Evolutionary conservation across 2,888 invertebrate species (phyloP), one percentile per base, ranked within the genome.

Genomic region (Drosophila yooni): DNA sequence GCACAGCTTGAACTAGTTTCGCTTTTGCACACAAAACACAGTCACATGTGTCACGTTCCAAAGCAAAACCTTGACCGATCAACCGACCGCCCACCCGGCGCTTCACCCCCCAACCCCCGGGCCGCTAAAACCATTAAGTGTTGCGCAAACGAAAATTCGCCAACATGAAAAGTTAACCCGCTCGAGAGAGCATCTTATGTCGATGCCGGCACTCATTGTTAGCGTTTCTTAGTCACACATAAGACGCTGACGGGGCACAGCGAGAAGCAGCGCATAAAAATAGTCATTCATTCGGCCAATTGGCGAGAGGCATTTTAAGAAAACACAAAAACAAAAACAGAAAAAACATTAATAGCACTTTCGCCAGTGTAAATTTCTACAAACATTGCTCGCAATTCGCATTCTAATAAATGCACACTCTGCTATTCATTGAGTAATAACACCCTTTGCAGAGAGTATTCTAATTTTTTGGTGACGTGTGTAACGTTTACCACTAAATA

Each of bases 31-130:
- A 36, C 38, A 54, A 67, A 52, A 67, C 46, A 53, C 57, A 34
- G 69, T 74, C 71, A 71, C 75, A 77, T 83, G 82, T 83, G 83
- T 76, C 75, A 85, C 88, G 74, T 87, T 79, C 71, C 72, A 70
- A 65, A 74, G 74, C 70, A 51, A 82, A 85, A 82, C 85, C 85
- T 85, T 85, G 85, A 85, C 85, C 85, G 89, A 89, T 89, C 88
- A 68, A 58, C 81, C 64, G 58, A 54, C 74, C 68, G 60, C 56
- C 50, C 65, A 56, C 43, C 73, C 53, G n/a, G 38, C 65, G 53
- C 18, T 61, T 53, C 66, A 63, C 50, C 33, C 57, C 46, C 29
- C 57, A 53, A 40, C 27, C 31, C 33, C 18, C 40, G 48, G 29
- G 34, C 43, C 59, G 27, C 34, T 33, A 27, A 40, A 57, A 15